Percentiles rank a stretch among this genome's conserved stretches.
phyloP scores from a whole-genome alignment of 2,888 invertebrate species.

The Boloria selene region DNA sequence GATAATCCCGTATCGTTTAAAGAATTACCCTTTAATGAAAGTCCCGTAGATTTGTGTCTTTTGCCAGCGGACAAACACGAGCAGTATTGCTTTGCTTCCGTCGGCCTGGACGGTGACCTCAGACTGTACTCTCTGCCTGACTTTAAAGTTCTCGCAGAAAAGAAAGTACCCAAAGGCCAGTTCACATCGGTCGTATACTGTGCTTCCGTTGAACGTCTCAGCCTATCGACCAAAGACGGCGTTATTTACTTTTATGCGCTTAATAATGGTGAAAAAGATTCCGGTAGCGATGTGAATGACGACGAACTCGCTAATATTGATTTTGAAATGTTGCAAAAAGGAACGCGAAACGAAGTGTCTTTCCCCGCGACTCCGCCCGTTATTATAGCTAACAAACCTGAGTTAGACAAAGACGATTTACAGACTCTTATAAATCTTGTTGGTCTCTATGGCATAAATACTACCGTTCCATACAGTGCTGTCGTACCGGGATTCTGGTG shows the following conservation, averaged over 20 bases:
- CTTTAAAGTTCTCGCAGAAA: constrained; percentile 86
- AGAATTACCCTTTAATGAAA: constrained; percentile 84
- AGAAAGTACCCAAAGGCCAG: constrained; percentile 85
- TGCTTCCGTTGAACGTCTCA: constrained; percentile 92
- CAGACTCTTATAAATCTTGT: constrained; percentile 88
- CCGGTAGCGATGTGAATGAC: constrained; percentile 87
- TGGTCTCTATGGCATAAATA: constrained; percentile 85
- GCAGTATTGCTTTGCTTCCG: constrained; percentile 86
- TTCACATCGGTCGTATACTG: constrained; percentile 94
- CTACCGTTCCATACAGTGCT: constrained; percentile 86
- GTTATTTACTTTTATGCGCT: constrained; percentile 91
- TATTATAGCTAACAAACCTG: constrained; percentile 83
- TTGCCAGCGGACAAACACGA: constrained; percentile 81
- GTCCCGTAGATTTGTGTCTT: constrained; percentile 86
- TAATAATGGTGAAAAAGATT: constrained; percentile 87
- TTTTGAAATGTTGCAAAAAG: constrained; percentile 70
- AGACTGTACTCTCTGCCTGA: constrained; percentile 88
- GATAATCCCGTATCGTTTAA: constrained; percentile 84
- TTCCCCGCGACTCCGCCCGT: constrained; percentile 60
- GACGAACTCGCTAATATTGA: constrained; percentile 82
- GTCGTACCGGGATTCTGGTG: constrained; percentile 97
- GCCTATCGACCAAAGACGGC: constrained; percentile 91
- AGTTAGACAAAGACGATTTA: constrained; percentile 83
- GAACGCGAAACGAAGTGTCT: constrained; percentile 63
- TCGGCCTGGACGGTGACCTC: constrained; percentile 89